Evolutionary conservation across 2,113 vertebrate species (phyloP).

Genomic region (Atherinomorus stipes): DNA sequence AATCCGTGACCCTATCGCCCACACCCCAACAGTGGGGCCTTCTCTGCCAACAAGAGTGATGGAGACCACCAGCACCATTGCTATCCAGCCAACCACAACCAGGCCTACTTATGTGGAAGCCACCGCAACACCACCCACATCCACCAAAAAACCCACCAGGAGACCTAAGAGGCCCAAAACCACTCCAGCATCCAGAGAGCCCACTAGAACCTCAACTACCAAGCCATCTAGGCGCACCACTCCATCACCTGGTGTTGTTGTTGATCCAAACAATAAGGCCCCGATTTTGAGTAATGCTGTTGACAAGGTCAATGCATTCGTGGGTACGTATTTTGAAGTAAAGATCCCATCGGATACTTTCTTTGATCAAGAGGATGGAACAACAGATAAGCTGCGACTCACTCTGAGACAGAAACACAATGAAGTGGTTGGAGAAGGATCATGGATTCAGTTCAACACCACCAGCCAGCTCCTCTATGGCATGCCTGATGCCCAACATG

Average conservation of each 20-base stretch:
- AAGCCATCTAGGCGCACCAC: conserved; percentile 84
- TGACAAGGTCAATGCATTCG: conserved; percentile 91
- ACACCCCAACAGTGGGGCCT: conserved; percentile 90
- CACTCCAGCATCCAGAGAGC: conserved; percentile 83
- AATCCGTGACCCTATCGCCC: conserved; percentile 87
- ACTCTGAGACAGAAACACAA: conserved; percentile 90
- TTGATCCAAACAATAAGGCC: conserved; percentile 81
- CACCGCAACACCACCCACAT: conserved; percentile 84
- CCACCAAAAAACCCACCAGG: conserved; percentile 81
- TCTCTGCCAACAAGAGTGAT: conserved; percentile 89
- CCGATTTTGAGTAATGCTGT: conserved; percentile 91
- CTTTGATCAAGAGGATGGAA: conserved; percentile 94
- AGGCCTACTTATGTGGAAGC: conserved; percentile 85
- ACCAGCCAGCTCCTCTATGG: conserved; percentile 97
- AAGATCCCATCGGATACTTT: conserved; percentile 97
- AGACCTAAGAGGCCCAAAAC: conserved; percentile 87
- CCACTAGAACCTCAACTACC: conserved; percentile 81
- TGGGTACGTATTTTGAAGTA: conserved; percentile 97
- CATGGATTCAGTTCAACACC: conserved; percentile 97
- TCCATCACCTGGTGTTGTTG: conserved; percentile 74
- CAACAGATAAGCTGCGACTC: conserved; percentile 94
- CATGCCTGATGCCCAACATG: conserved; percentile 87
- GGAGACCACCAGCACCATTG: conserved; percentile 84
- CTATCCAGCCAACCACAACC: conserved; percentile 88
- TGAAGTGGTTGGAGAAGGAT: conserved; percentile 88